Evolutionary conservation across 2,888 invertebrate species (phyloP).

Genomic region (Flabesymbios commensalis): DNA sequence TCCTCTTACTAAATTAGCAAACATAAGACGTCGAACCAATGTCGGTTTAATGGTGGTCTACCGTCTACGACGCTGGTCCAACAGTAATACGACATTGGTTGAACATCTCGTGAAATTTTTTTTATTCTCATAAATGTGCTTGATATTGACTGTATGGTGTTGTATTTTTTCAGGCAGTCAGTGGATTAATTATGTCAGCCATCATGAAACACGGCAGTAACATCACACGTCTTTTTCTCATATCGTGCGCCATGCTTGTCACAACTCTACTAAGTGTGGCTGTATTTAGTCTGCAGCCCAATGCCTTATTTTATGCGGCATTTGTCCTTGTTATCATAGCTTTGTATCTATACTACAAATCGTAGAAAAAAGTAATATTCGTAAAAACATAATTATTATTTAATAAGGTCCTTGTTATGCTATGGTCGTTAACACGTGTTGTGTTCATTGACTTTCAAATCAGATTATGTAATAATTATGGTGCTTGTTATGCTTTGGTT

Average conservation of each 20-base stretch:
- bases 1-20: not conserved
- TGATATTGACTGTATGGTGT: not conserved
- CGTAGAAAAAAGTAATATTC: too few species aligned
- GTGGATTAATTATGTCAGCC: constrained; percentile 58
- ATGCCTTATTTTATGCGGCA: constrained; percentile 47
- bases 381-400: too few species aligned
- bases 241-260: constrained; percentile 56
- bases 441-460: too few species aligned
- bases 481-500: too few species aligned
- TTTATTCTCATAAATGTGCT: not conserved
- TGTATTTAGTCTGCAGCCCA: constrained; percentile 50
- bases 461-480: too few species aligned
- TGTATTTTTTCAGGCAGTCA: constrained; percentile 41
- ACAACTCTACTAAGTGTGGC: constrained; percentile 52
- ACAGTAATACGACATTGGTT: too few species aligned
- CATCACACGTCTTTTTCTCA: constrained; percentile 57
- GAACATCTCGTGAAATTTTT: not conserved
- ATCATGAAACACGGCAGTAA: constrained; percentile 60
- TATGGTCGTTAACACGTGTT: too few species aligned
- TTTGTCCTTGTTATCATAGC: constrained; percentile 46
- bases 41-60: too few species aligned
- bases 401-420: too few species aligned
- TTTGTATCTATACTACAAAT: constrained; percentile 47
- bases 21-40: too few species aligned
- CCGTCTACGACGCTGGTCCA: too few species aligned